Base-by-base conservation (phyloP, 2,113 vertebrate genomes). In the Glaucomys volans region DNA sequence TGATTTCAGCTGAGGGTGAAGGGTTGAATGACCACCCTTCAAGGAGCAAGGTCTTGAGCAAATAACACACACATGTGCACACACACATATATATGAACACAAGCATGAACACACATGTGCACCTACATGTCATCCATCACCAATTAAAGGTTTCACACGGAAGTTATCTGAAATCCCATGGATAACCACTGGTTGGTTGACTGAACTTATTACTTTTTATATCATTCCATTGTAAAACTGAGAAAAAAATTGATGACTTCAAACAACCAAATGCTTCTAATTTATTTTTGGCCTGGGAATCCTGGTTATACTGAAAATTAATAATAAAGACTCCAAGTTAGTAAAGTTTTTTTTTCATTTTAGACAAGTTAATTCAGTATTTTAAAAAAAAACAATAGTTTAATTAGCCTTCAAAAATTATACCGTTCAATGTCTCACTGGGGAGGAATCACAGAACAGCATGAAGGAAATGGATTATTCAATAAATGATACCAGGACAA, bases 391-490 rank as follows among this genome's bases (percentile, higher is more conserved):
- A 54, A 6, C 0, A 74, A 67, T 81, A 81, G 32, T 90, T 95
- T 96, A 90, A 84, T 96, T 96, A 92, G 62, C 30, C 13, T 97
- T 75, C 81, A 87, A 81, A 92, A 96, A 90, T 92, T 64, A 7
- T 90, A 72, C 57, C 59, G 75, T 93, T 91, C 88, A 97, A 89
- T 81, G 4, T 62, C 54, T 96, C 62, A 47, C 28, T 37, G 22
- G 72, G 52, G 62, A 94, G 44, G 77, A 93, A 54, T 93, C 35
- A 67, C 6, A 91, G n/a, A 96, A 57, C 66, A 91, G 62, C 77
- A 69, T 47, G 59, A 66, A 93, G 95, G 91, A 97, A 95, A 96
- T 97, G 85, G 81, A 90, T 96, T 97, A 96, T 88, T 96, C 82
- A 95, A 40, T 95, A 95, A 95, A 76, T 93, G 89, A 28, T 86